These are phyloP conservation scores for Lonchura striata DNA, from an alignment of 2,113 vertebrate genomes.

Conservation along the genomic window DNA sequence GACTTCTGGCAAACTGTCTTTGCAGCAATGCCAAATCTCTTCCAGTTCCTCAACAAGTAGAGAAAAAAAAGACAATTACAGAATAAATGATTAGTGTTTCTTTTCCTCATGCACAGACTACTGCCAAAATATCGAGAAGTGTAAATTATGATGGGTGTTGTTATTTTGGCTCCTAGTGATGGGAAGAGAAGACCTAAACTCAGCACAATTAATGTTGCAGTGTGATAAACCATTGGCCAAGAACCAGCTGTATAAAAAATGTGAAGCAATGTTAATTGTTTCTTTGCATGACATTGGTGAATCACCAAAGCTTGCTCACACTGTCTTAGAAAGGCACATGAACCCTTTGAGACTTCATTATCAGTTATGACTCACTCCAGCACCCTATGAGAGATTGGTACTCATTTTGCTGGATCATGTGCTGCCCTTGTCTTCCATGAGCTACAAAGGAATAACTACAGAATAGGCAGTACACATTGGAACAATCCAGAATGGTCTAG, in stretches of 20 bases:
- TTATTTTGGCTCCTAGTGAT: background rate
- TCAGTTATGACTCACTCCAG: background rate
- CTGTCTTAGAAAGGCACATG: background rate
- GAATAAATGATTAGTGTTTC: background rate
- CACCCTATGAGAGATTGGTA: background rate
- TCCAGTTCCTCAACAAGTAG: background rate
- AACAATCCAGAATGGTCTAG: background rate
- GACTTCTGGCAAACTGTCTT: background rate
- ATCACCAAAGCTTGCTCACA: background rate
- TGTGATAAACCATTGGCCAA: background rate
- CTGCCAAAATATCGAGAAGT: background rate
- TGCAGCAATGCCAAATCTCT: background rate
- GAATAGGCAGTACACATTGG: background rate
- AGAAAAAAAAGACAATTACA: background rate
- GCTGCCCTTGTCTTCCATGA: background rate
- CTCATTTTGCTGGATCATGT: background rate
- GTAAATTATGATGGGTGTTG: background rate
- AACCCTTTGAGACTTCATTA: background rate
- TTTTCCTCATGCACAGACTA: background rate
- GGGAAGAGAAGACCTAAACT: background rate
- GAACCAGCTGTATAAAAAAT: background rate
- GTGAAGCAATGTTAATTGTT: conserved; percentile 21
- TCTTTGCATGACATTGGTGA: background rate
- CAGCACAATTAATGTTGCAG: background rate
- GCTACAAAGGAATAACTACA: background rate